Evolutionary conservation across 2,888 invertebrate genomes (phyloP).

Genomic region (Eupithecia inturbata): DNA sequence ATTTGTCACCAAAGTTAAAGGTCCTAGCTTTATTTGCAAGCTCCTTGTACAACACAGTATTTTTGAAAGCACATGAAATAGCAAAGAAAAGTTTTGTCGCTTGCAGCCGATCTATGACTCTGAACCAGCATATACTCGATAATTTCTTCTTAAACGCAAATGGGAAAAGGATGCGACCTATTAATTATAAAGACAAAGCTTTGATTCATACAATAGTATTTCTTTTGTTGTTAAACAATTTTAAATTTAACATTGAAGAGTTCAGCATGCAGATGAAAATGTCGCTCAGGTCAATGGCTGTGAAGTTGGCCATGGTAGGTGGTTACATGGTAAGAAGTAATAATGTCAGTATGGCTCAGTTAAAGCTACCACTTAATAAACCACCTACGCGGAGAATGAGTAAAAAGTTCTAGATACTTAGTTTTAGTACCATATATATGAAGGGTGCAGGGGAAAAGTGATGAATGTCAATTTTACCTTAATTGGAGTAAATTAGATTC

Average conservation of each 20-base stretch:
- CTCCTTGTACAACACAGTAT: constrained; percentile 35
- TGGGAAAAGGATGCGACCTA: constrained; percentile 58
- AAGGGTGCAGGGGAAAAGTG: too few relatives aligned
- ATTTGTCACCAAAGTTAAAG: constrained; percentile 50
- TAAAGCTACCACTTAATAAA: constrained; percentile 63
- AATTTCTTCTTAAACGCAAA: constrained; percentile 59
- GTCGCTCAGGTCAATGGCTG: constrained; percentile 53
- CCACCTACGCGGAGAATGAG: constrained; percentile 28
- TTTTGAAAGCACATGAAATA: constrained; percentile 7
- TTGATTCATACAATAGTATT: constrained; percentile 72
- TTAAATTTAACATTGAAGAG: constrained; percentile 63
- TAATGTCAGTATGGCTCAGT: constrained; percentile 60
- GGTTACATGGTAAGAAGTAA: constrained; percentile 56
- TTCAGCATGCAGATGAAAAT: constrained; percentile 62
- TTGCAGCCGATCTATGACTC: constrained; percentile 60
- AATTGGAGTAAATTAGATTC: too few relatives aligned
- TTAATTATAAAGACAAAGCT: constrained; percentile 68
- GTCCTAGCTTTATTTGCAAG: constrained; percentile 68
- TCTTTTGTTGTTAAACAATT: constrained; percentile 66
- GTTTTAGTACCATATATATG: too few relatives aligned
- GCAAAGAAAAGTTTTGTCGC: constrained; percentile 55
- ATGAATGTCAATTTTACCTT: too few relatives aligned
- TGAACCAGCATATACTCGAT: constrained; percentile 63
- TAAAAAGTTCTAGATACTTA: constrained; percentile 19
- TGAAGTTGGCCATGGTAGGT: constrained; percentile 65